Evolutionary conservation across 2,113 vertebrate species (phyloP).

Genomic region (Stegostoma tigrinum): DNA sequence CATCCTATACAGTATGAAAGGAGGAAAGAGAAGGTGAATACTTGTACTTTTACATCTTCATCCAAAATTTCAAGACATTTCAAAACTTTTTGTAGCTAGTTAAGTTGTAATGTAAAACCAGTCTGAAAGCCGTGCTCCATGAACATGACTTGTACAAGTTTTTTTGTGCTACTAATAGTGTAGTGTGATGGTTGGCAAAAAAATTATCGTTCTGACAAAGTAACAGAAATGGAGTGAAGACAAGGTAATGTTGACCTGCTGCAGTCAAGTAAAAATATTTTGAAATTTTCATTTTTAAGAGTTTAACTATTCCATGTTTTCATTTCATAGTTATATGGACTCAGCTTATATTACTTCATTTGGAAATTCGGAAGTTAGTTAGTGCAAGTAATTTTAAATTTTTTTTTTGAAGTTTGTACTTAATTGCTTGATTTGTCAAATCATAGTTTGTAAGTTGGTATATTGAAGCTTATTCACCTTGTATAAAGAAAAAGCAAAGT

Average conservation of each 20-base stretch:
- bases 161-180: neutral
- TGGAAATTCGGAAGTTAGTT: neutral
- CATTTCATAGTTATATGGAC: neutral
- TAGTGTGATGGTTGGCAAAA: neutral
- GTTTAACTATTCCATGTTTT: neutral
- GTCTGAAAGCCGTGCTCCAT: too few species aligned
- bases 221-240: neutral
- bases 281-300: neutral
- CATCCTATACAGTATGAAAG: neutral
- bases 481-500: neutral
- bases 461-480: neutral
- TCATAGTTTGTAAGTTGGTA: neutral
- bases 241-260: neutral
- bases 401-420: neutral
- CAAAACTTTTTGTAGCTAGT: neutral
- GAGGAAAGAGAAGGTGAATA: neutral
- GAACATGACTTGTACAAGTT: neutral
- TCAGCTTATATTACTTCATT: neutral
- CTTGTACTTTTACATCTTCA: neutral
- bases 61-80: neutral
- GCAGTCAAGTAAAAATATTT: neutral
- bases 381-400: neutral
- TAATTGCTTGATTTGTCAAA: neutral
- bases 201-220: neutral
- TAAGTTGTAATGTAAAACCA: too few species aligned